phyloP scores from a whole-genome alignment of 2,113 vertebrate species.

The Myrmecophaga tridactyla region DNA sequence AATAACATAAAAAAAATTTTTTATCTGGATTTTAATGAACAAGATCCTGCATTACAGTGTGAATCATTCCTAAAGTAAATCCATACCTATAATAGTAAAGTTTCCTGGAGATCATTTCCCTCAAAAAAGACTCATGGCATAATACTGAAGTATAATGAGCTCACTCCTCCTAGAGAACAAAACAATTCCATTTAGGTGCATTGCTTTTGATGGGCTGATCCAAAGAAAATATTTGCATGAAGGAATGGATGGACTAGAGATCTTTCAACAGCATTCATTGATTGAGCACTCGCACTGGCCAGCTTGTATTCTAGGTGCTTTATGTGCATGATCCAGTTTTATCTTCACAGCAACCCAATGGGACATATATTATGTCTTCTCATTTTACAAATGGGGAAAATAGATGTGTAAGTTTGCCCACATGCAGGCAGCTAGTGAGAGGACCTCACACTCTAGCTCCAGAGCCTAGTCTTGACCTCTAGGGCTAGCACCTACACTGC shows the following conservation, averaged over 20 bases:
- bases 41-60: neutral
- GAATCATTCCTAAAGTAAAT: neutral
- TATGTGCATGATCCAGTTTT: neutral
- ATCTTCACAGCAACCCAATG: neutral
- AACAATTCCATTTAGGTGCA: neutral
- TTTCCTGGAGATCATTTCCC: neutral
- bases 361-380: neutral
- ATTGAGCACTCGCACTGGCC: neutral
- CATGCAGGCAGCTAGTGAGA: neutral
- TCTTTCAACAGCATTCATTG: neutral
- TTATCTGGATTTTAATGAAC: neutral
- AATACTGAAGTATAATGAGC: neutral
- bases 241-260: neutral
- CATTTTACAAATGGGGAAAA: neutral
- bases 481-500: neutral
- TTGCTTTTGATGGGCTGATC: neutral
- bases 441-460: neutral
- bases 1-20: neutral
- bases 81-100: neutral
- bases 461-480: neutral
- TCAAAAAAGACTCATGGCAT: neutral
- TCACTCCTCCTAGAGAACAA: neutral
- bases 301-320: neutral
- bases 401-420: neutral
- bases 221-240: neutral